These are phyloP conservation scores for Pangasius krempfi DNA, from an alignment of 2,797 vertebrate genomes.

Conservation along the genomic window DNA sequence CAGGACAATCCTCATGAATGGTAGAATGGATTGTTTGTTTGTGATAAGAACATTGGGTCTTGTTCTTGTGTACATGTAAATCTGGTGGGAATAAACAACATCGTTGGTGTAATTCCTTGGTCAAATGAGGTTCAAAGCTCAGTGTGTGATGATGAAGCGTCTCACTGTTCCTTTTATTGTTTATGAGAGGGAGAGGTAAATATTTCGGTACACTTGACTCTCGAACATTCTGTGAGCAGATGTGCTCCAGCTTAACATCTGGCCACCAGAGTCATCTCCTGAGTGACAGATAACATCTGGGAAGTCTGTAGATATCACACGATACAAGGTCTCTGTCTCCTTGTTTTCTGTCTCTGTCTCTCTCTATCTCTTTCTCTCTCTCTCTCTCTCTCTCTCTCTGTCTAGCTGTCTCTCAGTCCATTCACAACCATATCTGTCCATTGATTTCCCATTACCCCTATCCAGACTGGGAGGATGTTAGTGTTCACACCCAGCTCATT, in stretches of 20 bases:
- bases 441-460: slow-evolving; percentile 83
- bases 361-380: slow-evolving; percentile 55
- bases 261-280: slow-evolving; percentile 74
- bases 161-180: neutral
- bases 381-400: slow-evolving; percentile 55
- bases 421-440: slow-evolving; percentile 75
- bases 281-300: slow-evolving; percentile 85
- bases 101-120: too few species aligned
- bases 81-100: neutral
- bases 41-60: slow-evolving; percentile 61
- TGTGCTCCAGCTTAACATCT: slow-evolving; percentile 74
- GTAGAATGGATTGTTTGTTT: slow-evolving; percentile 64
- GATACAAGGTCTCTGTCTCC: slow-evolving; percentile 76
- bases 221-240: slow-evolving; percentile 51
- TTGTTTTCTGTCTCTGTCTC: slow-evolving; percentile 41
- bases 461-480: slow-evolving; percentile 71
- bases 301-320: slow-evolving; percentile 81
- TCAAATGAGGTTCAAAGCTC: slow-evolving; percentile 41
- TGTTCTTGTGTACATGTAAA: neutral
- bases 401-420: slow-evolving; percentile 44
- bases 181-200: slow-evolving; percentile 53
- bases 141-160: slow-evolving; percentile 42
- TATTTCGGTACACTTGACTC: slow-evolving; percentile 70
- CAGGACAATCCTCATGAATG: slow-evolving; percentile 66
- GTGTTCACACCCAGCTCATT: slow-evolving; percentile 73